Percentiles rank a stretch among this genome's conserved stretches.
Conservation (phyloP, 2,113 vertebrate species). For the Erythrocercus mccallii region DNA sequence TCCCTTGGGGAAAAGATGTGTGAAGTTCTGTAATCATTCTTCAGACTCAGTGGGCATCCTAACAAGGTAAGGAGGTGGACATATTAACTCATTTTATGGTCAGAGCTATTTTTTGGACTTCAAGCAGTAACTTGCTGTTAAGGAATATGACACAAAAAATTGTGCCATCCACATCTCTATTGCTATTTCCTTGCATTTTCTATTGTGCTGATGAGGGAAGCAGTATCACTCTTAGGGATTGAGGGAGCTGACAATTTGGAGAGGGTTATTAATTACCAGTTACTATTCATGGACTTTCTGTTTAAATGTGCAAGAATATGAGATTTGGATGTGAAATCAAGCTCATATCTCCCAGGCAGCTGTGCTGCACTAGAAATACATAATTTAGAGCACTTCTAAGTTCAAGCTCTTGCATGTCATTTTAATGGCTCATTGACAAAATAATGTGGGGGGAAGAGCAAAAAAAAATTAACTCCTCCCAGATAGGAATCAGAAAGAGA, state of each 20-base stretch:
- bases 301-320: slow-evolving; percentile 31
- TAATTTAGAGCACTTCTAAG: slow-evolving; percentile 34
- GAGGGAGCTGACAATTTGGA: not conserved
- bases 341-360: not conserved
- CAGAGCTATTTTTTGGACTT: not conserved
- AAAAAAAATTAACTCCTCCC: not conserved
- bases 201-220: not conserved
- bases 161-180: not conserved
- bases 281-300: slow-evolving; percentile 19
- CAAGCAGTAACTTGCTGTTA: not conserved
- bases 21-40: not conserved
- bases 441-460: not conserved
- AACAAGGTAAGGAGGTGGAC: rapidly evolving
- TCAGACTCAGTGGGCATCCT: not conserved
- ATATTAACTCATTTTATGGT: not conserved
- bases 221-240: not conserved
- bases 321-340: slow-evolving; percentile 21
- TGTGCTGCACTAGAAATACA: slow-evolving; percentile 1
- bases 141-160: not conserved
- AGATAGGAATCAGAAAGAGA: not conserved
- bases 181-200: not conserved
- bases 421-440: slow-evolving; percentile 44
- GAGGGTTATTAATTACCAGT: slow-evolving; percentile 31
- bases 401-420: not conserved
- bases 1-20: not conserved